These are phyloP conservation scores for Cyprinus carpio DNA, from an alignment of 2,113 vertebrate genomes.

Conservation along the genomic window DNA sequence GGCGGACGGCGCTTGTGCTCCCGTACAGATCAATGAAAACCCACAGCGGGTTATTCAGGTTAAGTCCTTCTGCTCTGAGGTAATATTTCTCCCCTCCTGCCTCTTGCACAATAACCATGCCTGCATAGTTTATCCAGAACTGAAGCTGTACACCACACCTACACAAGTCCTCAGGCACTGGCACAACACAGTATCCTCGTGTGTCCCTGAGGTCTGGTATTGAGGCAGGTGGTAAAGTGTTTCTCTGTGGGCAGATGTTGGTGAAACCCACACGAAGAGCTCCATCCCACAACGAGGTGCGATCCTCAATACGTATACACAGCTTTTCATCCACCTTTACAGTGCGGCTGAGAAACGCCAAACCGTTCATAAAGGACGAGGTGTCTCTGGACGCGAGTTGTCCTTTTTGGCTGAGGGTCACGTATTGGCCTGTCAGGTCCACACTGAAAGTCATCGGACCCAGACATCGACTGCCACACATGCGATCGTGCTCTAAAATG, in stretches of 20 bases:
- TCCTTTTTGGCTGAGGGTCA: conserved; percentile 6
- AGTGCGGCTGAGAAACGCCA: conserved; percentile 43
- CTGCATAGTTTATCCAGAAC: conserved; percentile 49
- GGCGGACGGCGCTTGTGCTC: conserved; percentile 43
- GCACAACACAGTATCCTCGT: conserved; percentile 21
- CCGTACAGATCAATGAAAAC: conserved; percentile 52
- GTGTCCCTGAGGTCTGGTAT: background rate
- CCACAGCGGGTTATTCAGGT: conserved; percentile 34
- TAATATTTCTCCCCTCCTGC: conserved; percentile 28
- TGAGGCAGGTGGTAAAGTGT: background rate
- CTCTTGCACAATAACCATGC: conserved; percentile 22
- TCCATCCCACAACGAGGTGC: background rate
- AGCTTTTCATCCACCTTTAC: conserved; percentile 48
- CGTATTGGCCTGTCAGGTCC: background rate
- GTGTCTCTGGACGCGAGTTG: conserved; percentile 29
- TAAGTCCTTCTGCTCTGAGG: conserved; percentile 37
- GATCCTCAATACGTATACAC: conserved; percentile 5
- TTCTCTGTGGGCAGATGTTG: conserved; percentile 27
- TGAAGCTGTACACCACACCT: conserved; percentile 9
- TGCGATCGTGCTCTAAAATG: conserved; percentile 24
- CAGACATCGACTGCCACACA: conserved; percentile 49
- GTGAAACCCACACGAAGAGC: conserved; percentile 50
- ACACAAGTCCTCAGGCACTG: conserved; percentile 44
- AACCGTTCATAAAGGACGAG: background rate
- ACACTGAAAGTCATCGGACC: conserved; percentile 48